Conservation (phyloP, 1,140 invertebrate genomes). For the Lineus longissimus region DNA sequence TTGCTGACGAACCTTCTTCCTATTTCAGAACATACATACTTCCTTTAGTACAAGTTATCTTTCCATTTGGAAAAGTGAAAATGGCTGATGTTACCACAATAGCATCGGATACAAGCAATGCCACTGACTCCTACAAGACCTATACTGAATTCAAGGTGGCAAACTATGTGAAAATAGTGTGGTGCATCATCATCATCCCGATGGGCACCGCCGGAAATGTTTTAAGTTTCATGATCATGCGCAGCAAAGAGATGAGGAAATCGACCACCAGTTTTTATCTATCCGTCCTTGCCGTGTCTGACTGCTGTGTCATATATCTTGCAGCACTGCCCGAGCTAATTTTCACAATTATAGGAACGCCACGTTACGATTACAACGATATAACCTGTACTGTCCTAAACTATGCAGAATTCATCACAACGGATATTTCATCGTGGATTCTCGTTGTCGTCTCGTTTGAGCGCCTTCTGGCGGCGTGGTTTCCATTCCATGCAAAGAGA, state of each 20-base stretch:
- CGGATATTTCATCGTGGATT: constrained; percentile 1
- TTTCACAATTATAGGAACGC: not conserved
- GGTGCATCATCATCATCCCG: not conserved
- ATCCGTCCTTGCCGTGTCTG: not conserved
- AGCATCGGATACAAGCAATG: not conserved
- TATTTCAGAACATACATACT: too few relatives aligned
- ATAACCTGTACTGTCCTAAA: not conserved
- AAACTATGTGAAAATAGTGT: not conserved
- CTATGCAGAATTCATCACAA: not conserved
- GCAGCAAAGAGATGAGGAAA: not conserved
- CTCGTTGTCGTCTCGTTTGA: not conserved
- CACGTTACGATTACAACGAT: not conserved
- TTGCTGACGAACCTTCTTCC: too few relatives aligned
- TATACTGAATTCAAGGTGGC: not conserved
- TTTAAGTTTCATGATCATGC: not conserved
- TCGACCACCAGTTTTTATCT: not conserved
- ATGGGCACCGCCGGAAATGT: constrained; percentile 2
- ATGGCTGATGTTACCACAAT: too few relatives aligned
- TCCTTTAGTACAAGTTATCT: too few relatives aligned
- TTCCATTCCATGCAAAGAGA: not conserved
- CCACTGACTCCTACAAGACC: not conserved
- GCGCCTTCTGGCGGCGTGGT: not conserved
- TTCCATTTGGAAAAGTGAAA: too few relatives aligned
- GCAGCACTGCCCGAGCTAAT: not conserved
- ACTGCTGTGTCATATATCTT: not conserved